phyloP scores from a whole-genome alignment of 2,888 invertebrate genomes.

The Branchellion lobata region DNA sequence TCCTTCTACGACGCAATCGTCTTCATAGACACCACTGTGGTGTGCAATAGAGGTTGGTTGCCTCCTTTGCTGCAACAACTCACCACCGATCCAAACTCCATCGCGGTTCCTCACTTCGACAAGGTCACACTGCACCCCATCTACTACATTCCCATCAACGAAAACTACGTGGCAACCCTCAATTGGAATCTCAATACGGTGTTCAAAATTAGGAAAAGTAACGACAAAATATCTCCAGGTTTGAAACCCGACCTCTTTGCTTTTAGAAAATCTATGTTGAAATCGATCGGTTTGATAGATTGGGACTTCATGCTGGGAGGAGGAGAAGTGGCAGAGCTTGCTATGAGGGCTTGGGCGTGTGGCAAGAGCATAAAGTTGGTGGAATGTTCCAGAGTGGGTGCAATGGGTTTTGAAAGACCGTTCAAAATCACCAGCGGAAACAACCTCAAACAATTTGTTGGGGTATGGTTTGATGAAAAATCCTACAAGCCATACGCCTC shows the following conservation, averaged over 20 bases:
- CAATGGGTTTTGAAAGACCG: conserved; percentile 50
- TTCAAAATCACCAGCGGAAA: conserved; percentile 46
- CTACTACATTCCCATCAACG: conserved; percentile 47
- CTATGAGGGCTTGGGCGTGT: conserved; percentile 45
- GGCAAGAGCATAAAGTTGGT: conserved; percentile 48
- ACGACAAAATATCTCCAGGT: conserved; percentile 40
- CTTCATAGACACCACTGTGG: conserved; percentile 51
- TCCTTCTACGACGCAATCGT: conserved; percentile 49
- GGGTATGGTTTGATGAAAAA: conserved; percentile 50
- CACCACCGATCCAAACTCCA: conserved; percentile 43
- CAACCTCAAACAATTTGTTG: conserved; percentile 47
- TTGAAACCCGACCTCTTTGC: conserved; percentile 47
- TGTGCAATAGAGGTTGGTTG: conserved; percentile 51
- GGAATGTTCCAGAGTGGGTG: conserved; percentile 52
- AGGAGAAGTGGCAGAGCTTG: conserved; percentile 46
- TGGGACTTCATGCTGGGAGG: conserved; percentile 43
- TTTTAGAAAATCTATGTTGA: conserved; percentile 38
- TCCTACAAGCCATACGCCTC: conserved; percentile 39
- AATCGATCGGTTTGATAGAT: conserved; percentile 42
- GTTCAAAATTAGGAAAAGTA: conserved; percentile 1
- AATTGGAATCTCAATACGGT: conserved; percentile 49
- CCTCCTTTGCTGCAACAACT: conserved; percentile 50
- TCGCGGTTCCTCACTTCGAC: conserved; percentile 52
- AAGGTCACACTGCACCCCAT: conserved; percentile 49
- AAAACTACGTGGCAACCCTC: conserved; percentile 46